phyloP scores from a whole-genome alignment of 30 jellyfish, hydroid and myxozoan genomes.

The Aurelia coerulea region DNA sequence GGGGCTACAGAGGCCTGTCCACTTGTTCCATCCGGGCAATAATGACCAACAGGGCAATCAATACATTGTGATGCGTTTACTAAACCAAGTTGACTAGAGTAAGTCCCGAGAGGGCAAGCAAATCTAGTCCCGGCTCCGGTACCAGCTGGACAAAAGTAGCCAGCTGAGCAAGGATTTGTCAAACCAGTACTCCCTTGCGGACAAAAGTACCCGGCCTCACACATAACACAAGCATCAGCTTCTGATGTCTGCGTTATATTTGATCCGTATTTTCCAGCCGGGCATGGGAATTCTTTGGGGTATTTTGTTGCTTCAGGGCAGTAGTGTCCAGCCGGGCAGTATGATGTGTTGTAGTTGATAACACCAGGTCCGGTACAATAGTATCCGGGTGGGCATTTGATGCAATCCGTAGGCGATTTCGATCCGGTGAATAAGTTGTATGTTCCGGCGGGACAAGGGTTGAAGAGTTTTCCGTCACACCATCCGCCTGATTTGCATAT shows the following conservation, averaged over 20 bases:
- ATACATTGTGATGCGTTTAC: slow-evolving; percentile 80
- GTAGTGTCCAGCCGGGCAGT: slow-evolving; percentile 85
- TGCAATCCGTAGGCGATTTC: slow-evolving; percentile 61
- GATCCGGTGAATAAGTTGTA: slow-evolving; percentile 43
- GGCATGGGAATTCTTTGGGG: slow-evolving; percentile 86
- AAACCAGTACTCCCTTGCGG: slow-evolving; percentile 82
- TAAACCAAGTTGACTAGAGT: slow-evolving; percentile 66
- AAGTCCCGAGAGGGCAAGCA: slow-evolving; percentile 95
- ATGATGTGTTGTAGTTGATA: slow-evolving; percentile 53
- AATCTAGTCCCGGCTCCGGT: slow-evolving; percentile 82
- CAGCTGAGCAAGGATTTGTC: slow-evolving; percentile 78
- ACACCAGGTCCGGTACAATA: slow-evolving; percentile 96
- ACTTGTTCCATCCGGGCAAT: slow-evolving; percentile 94
- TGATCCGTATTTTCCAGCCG: slow-evolving; percentile 86
- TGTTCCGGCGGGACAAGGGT: slow-evolving; percentile 70
- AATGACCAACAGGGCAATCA: slow-evolving; percentile 97
- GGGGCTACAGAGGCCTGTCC: slow-evolving; percentile 90
- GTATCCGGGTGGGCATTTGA: slow-evolving; percentile 86
- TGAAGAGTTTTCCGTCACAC: slow-evolving; percentile 77
- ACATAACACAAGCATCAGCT: slow-evolving; percentile 70
- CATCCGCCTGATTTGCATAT: slow-evolving; percentile 82
- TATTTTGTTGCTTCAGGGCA: slow-evolving; percentile 90
- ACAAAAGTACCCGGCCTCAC: slow-evolving; percentile 86
- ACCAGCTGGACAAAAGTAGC: slow-evolving; percentile 93
- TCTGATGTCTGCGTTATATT: slow-evolving; percentile 59